Conservation (phyloP, 2,888 invertebrate species). For the Ernsta delagoae region DNA sequence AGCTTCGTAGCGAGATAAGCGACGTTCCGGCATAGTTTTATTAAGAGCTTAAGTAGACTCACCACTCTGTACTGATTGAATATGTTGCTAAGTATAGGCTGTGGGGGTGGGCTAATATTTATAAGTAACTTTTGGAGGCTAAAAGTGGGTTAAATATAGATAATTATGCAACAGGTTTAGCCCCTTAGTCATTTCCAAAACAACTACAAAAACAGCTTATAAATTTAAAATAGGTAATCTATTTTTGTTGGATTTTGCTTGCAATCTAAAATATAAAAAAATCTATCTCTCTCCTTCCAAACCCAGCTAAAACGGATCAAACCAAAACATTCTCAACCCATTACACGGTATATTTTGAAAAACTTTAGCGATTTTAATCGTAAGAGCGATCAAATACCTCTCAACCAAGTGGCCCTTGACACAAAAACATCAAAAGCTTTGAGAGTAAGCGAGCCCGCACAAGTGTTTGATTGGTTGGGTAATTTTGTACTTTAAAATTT, state of each 20-base stretch:
- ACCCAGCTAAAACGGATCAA: not conserved
- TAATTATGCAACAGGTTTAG: too few species aligned
- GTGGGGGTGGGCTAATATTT: not conserved
- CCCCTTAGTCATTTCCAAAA: too few species aligned
- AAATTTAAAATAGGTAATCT: too few species aligned
- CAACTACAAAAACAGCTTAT: too few species aligned
- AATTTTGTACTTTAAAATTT: slow-evolving; percentile 28
- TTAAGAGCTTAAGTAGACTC: slow-evolving; percentile 14
- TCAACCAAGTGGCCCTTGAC: slow-evolving; percentile 39
- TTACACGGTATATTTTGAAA: slow-evolving; percentile 10
- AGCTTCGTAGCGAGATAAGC: slow-evolving; percentile 23
- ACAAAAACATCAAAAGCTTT: slow-evolving; percentile 37
- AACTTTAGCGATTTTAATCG: slow-evolving; percentile 28
- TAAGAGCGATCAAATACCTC: slow-evolving; percentile 35
- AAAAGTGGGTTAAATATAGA: not conserved
- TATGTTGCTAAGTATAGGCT: not conserved
- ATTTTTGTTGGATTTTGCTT: not conserved
- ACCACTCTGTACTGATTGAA: slow-evolving; percentile 8
- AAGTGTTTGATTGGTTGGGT: slow-evolving; percentile 34
- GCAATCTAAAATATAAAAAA: not conserved
- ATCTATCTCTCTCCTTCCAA: not conserved
- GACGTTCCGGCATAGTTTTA: slow-evolving; percentile 19
- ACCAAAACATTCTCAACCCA: not conserved
- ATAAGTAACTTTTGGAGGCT: not conserved
- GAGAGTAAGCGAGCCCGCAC: slow-evolving; percentile 20